A percentile compares a stretch with the other conserved stretches of the same genome.
Evolutionary conservation across 2,888 invertebrate species (phyloP).

Genomic region (Margaritifera margaritifera): DNA sequence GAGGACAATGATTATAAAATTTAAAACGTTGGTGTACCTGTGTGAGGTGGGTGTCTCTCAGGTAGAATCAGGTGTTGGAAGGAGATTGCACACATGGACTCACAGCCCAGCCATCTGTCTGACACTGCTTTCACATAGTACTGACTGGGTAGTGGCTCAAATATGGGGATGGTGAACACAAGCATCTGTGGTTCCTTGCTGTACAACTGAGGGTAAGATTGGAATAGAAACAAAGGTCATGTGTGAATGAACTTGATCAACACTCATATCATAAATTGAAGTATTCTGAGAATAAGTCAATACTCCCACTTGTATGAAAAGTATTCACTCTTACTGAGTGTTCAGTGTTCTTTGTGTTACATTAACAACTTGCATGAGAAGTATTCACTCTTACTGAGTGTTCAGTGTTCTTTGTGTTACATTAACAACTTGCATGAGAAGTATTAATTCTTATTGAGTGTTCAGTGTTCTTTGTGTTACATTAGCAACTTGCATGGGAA

Average conservation of each 20-base stretch:
- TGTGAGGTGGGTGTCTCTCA: conserved; percentile 92
- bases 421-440: too few species aligned
- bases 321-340: too few species aligned
- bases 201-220: conserved; percentile 77
- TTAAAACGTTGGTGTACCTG: conserved; percentile 76
- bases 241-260: not conserved
- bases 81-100: conserved; percentile 74
- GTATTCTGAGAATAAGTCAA: not conserved
- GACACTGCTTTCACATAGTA: conserved; percentile 91
- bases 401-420: too few species aligned
- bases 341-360: too few species aligned
- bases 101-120: conserved; percentile 86
- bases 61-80: conserved; percentile 93
- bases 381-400: too few species aligned
- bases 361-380: too few species aligned
- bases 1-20: not conserved
- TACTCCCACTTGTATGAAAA: too few species aligned
- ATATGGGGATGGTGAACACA: conserved; percentile 94
- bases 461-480: too few species aligned
- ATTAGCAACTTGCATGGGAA: too few species aligned
- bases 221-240: not conserved
- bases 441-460: too few species aligned
- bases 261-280: not conserved
- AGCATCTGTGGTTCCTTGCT: conserved; percentile 86
- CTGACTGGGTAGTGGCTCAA: conserved; percentile 88